A percentile compares a stretch with the other conserved stretches of the same genome.
phyloP scores from a whole-genome alignment of 2,113 vertebrate genomes.

The Carettochelys insculpta region DNA sequence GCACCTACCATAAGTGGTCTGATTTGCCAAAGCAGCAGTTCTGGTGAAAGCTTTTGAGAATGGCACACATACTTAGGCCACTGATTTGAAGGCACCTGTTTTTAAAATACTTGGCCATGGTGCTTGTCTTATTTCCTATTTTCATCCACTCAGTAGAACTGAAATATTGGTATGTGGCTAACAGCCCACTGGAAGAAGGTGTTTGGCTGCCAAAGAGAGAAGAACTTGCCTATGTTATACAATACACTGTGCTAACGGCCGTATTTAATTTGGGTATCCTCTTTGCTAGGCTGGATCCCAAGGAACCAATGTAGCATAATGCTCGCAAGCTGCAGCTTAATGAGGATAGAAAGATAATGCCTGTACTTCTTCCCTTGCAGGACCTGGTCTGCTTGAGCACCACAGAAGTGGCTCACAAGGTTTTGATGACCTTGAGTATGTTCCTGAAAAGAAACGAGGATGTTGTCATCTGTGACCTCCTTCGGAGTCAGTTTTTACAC shows the following conservation, averaged over 20 bases:
- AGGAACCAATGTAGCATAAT: slow-evolving; percentile 10
- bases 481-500: slow-evolving; percentile 84
- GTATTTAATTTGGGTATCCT: background rate
- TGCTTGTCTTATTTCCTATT: background rate
- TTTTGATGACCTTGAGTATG: slow-evolving; percentile 75
- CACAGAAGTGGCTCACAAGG: slow-evolving; percentile 75
- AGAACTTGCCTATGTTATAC: background rate
- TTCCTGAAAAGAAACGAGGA: slow-evolving; percentile 76
- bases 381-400: slow-evolving; percentile 83
- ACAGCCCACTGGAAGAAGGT: background rate
- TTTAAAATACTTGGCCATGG: background rate
- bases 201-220: background rate
- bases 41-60: background rate
- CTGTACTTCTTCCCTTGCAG: slow-evolving; percentile 68
- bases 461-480: slow-evolving; percentile 74
- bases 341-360: background rate
- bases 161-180: background rate
- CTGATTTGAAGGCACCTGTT: background rate
- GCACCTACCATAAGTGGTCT: background rate
- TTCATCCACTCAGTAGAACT: background rate
- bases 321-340: background rate
- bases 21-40: slow-evolving; percentile 25
- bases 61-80: background rate
- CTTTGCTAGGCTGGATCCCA: slow-evolving; percentile 43
- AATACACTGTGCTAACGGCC: background rate